Conservation (phyloP, 1,140 invertebrate genomes). For the Zophobas atratus region DNA sequence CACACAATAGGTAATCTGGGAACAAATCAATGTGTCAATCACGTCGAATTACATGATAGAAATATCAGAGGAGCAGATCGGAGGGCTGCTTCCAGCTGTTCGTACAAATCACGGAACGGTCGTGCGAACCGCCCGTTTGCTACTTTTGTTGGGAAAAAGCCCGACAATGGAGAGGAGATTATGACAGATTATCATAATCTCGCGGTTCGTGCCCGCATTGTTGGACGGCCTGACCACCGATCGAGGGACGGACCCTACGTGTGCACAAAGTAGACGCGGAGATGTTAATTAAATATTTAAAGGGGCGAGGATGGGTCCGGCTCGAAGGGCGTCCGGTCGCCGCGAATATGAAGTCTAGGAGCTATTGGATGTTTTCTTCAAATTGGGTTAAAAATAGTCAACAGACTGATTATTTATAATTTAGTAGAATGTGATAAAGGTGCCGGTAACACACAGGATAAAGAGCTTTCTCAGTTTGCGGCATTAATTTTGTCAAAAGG, state of each 20-base stretch:
- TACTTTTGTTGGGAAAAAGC: constrained; percentile 31
- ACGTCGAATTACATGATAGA: constrained; percentile 2
- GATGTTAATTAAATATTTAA: background rate
- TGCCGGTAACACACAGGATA: too few relatives aligned
- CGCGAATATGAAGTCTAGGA: too few relatives aligned
- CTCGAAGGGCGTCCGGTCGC: too few relatives aligned
- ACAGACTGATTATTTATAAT: too few relatives aligned
- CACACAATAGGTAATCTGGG: background rate
- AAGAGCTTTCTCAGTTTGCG: too few relatives aligned
- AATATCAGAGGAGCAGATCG: constrained; percentile 6
- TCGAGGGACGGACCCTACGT: too few relatives aligned
- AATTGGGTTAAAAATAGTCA: too few relatives aligned
- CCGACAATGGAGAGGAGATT: constrained; percentile 48
- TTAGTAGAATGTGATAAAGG: too few relatives aligned
- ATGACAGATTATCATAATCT: constrained; percentile 53
- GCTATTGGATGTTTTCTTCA: too few relatives aligned
- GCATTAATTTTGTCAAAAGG: too few relatives aligned
- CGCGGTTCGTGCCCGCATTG: constrained; percentile 32
- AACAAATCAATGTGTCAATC: constrained; percentile 33
- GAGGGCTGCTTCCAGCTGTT: background rate
- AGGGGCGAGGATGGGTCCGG: background rate
- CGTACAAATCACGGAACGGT: background rate
- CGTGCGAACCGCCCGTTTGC: constrained; percentile 32
- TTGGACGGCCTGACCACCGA: background rate
- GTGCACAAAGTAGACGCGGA: too few relatives aligned